These are phyloP conservation scores for Troides helena DNA, from an alignment of 2,888 invertebrate species.

Conservation along the genomic window DNA sequence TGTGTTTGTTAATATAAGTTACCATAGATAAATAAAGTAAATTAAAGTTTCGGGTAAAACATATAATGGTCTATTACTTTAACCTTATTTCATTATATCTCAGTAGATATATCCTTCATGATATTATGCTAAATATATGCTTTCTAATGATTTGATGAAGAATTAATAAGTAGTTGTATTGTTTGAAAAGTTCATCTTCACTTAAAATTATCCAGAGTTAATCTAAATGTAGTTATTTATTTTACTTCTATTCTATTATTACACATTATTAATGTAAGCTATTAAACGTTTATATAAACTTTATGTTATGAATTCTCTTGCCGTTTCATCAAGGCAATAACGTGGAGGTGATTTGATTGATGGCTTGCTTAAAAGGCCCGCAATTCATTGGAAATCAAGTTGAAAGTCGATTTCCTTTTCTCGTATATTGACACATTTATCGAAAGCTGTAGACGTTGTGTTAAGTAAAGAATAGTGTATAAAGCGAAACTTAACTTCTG, in stretches of 20 bases:
- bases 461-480: neutral
- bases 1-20: too few relatives aligned
- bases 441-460: neutral
- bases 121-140: too few relatives aligned
- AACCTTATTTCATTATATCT: too few relatives aligned
- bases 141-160: too few relatives aligned
- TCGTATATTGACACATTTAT: neutral
- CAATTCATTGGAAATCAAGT: slow-evolving; percentile 16
- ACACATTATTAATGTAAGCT: neutral
- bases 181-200: too few relatives aligned
- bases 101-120: too few relatives aligned
- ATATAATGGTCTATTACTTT: too few relatives aligned
- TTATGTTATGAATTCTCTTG: neutral
- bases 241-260: neutral
- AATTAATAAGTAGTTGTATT: too few relatives aligned
- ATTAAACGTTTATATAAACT: neutral
- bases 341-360: slow-evolving; percentile 26
- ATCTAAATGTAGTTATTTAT: too few relatives aligned
- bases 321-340: slow-evolving; percentile 10
- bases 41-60: too few relatives aligned
- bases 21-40: too few relatives aligned
- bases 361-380: slow-evolving; percentile 10
- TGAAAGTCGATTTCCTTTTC: slow-evolving; percentile 18
- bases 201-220: too few relatives aligned
- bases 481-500: neutral